A percentile compares a stretch with the other conserved stretches of the same genome.
Evolutionary conservation across 2,888 invertebrate species (phyloP).

Genomic region (Chymomyza caudatula): DNA sequence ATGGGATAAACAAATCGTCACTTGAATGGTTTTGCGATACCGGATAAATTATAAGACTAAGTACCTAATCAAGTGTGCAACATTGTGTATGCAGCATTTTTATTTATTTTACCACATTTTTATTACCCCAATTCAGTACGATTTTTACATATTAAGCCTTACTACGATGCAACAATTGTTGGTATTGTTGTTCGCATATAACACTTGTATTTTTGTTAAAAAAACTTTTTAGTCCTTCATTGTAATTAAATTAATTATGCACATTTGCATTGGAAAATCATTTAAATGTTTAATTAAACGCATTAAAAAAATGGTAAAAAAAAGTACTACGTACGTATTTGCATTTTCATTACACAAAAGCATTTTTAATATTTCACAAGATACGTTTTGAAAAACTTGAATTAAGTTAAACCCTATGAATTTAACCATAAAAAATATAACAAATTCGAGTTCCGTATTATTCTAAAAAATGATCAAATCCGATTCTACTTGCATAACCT

Average conservation of each 20-base stretch:
- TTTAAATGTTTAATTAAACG: conserved; percentile 62
- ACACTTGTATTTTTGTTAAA: background rate
- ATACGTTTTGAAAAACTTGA: conserved; percentile 12
- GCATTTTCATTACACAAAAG: conserved; percentile 37
- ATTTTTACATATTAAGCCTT: background rate
- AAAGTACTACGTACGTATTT: background rate
- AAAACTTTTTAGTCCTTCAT: conserved; percentile 30
- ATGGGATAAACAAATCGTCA: no score
- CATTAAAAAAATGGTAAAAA: conserved; percentile 6
- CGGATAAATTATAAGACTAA: background rate
- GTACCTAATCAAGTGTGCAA: no score
- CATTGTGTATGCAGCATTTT: background rate
- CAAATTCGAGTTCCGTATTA: no score
- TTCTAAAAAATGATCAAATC: no score
- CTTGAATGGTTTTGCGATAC: no score
- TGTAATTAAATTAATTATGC: conserved; percentile 70
- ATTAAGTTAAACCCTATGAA: background rate
- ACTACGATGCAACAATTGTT: no score
- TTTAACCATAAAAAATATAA: background rate
- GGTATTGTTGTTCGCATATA: background rate
- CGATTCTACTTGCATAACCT: no score
- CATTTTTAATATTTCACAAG: conserved; percentile 24
- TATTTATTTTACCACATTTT: background rate
- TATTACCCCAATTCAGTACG: background rate
- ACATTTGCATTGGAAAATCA: conserved; percentile 58